Evolutionary conservation across 2,888 invertebrate species (phyloP).

Genomic region (Pyrochroa serraticornis): DNA sequence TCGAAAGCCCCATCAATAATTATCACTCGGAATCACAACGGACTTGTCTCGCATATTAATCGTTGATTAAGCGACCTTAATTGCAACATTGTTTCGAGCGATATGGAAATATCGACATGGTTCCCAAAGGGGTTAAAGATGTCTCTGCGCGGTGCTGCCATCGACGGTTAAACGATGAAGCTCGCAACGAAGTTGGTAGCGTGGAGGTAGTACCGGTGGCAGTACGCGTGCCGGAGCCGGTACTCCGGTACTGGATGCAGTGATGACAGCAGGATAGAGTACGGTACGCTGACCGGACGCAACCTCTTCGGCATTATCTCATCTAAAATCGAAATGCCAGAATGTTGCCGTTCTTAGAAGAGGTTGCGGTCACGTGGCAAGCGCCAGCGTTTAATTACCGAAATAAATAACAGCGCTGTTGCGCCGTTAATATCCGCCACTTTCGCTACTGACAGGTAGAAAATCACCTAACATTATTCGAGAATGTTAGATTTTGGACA

Average conservation of each 20-base stretch:
- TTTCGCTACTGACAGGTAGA: too few relatives aligned
- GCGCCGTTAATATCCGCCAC: too few relatives aligned
- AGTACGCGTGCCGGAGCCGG: conserved; percentile 17
- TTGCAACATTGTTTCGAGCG: too few relatives aligned
- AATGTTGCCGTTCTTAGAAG: background rate
- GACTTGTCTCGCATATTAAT: background rate
- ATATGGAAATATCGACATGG: too few relatives aligned
- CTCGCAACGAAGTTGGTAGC: background rate
- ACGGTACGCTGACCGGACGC: conserved; percentile 13
- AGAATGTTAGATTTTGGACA: too few relatives aligned
- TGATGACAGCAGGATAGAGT: conserved; percentile 5
- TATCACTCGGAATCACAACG: conserved; percentile 1
- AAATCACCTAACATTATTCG: too few relatives aligned
- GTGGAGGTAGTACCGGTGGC: conserved; percentile 13
- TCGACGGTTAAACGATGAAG: conserved; percentile 9
- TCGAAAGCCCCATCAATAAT: background rate
- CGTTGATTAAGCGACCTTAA: too few relatives aligned
- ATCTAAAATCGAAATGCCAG: conserved; percentile 1
- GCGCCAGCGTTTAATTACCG: too few relatives aligned
- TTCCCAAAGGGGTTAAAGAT: background rate
- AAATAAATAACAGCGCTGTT: too few relatives aligned
- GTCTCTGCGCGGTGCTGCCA: conserved; percentile 19
- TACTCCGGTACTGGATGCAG: background rate
- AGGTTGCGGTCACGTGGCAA: too few relatives aligned
- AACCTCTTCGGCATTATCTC: conserved; percentile 3